phyloP scores from a whole-genome alignment of 2,888 invertebrate species.

The Timema cristinae region DNA sequence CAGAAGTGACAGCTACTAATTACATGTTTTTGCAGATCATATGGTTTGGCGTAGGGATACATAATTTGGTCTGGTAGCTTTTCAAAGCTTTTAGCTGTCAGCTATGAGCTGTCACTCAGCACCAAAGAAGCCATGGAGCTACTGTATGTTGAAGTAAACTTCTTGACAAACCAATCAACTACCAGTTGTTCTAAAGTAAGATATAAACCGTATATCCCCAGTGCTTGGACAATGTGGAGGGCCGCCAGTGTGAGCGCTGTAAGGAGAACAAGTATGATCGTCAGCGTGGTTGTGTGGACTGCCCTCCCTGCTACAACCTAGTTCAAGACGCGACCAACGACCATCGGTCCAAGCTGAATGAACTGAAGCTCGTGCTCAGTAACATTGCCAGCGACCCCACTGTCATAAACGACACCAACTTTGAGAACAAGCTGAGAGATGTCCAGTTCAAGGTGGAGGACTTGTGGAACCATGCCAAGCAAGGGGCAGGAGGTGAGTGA shows the following conservation, averaged over 20 bases:
- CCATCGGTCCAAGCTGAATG: conserved; percentile 68
- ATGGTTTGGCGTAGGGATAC: too few species aligned
- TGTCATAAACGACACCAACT: conserved; percentile 85
- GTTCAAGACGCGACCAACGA: conserved; percentile 81
- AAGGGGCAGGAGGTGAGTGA: conserved; percentile 56
- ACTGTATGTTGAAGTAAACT: too few species aligned
- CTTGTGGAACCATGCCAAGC: conserved; percentile 69
- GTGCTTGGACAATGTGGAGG: conserved; percentile 82
- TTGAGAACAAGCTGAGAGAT: conserved; percentile 74
- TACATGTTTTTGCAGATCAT: too few species aligned
- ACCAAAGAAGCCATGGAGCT: too few species aligned
- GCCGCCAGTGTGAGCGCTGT: conserved; percentile 89
- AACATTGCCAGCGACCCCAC: conserved; percentile 93
- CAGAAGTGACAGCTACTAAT: too few species aligned
- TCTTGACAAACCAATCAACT: too few species aligned
- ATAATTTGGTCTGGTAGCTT: too few species aligned
- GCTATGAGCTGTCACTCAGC: too few species aligned
- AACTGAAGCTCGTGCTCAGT: conserved; percentile 69
- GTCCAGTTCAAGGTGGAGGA: conserved; percentile 73
- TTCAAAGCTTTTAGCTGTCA: too few species aligned
- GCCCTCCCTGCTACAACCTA: conserved; percentile 92
- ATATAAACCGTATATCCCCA: conserved; percentile 34
- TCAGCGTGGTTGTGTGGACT: conserved; percentile 83
- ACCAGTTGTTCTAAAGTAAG: too few species aligned
- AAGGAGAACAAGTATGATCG: conserved; percentile 95